These are phyloP conservation scores for Agapornis canus DNA, from an alignment of 2,797 vertebrate species.

Conservation along the genomic window DNA sequence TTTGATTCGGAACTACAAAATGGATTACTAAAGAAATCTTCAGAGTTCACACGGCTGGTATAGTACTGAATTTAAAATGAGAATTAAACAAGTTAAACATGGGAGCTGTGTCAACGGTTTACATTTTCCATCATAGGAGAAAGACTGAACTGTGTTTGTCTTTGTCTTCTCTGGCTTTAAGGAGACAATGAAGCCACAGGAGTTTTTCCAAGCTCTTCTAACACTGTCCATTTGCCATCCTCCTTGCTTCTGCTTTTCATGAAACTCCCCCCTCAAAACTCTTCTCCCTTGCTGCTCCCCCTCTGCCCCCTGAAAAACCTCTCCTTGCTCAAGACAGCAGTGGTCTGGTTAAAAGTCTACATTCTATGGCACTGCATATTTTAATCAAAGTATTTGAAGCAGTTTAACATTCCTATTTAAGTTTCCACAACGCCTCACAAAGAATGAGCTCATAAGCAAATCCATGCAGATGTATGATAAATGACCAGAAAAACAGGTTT, in stretches of 20 bases:
- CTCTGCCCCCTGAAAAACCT: not conserved
- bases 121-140: slow-evolving; percentile 81
- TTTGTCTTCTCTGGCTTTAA: slow-evolving; percentile 79
- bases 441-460: slow-evolving; percentile 74
- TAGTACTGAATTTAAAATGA: slow-evolving; percentile 88
- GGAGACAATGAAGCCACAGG: slow-evolving; percentile 82
- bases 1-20: slow-evolving; percentile 95
- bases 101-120: slow-evolving; percentile 79
- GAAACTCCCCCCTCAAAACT: not conserved
- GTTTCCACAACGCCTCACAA: slow-evolving; percentile 63
- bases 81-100: slow-evolving; percentile 87
- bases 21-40: slow-evolving; percentile 91
- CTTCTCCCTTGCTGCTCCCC: not conserved
- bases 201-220: slow-evolving; percentile 80
- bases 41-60: slow-evolving; percentile 84
- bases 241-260: slow-evolving; percentile 69
- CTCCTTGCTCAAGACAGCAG: slow-evolving; percentile 12
- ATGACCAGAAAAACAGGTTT: slow-evolving; percentile 79
- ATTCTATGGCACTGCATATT: slow-evolving; percentile 48
- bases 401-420: slow-evolving; percentile 75
- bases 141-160: slow-evolving; percentile 74
- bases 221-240: slow-evolving; percentile 70
- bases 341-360: slow-evolving; percentile 39
- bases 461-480: slow-evolving; percentile 73
- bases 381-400: slow-evolving; percentile 78